phyloP scores from a whole-genome alignment of 2,113 vertebrate species.

The Isichthys henryi region DNA sequence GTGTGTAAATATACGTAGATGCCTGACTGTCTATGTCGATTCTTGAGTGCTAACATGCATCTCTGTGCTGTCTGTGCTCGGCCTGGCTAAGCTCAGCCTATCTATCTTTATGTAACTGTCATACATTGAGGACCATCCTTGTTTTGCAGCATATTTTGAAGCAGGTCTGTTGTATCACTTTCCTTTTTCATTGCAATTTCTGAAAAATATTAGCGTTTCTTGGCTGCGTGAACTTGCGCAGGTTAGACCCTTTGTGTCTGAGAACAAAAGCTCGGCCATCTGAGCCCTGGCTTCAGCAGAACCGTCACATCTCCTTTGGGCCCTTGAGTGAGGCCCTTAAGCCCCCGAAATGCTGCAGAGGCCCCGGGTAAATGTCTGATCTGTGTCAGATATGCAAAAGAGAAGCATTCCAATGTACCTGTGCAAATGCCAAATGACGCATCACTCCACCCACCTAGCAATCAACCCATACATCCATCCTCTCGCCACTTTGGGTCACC shows the following conservation, averaged over 20 bases:
- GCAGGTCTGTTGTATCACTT: neutral
- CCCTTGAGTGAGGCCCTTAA: neutral
- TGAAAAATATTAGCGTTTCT: neutral
- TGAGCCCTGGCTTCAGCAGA: neutral
- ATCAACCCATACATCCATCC: neutral
- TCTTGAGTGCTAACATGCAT: neutral
- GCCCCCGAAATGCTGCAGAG: neutral
- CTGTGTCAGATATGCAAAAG: neutral
- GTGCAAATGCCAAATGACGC: no score
- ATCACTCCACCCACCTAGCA: no score
- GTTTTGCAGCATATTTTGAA: neutral
- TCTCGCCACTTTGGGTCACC: no score
- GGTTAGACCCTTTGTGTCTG: neutral
- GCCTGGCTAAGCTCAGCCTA: neutral
- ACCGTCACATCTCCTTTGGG: neutral
- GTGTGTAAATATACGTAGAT: neutral
- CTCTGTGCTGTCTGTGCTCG: neutral
- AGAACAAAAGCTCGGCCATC: neutral
- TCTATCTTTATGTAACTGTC: neutral
- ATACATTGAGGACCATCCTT: neutral
- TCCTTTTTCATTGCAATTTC: no score
- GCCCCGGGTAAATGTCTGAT: no score
- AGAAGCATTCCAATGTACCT: no score
- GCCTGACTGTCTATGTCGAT: neutral
- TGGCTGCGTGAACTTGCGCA: neutral